Evolutionary conservation across 2,797 vertebrate species (phyloP).

Genomic region (Ammospiza maritima): DNA sequence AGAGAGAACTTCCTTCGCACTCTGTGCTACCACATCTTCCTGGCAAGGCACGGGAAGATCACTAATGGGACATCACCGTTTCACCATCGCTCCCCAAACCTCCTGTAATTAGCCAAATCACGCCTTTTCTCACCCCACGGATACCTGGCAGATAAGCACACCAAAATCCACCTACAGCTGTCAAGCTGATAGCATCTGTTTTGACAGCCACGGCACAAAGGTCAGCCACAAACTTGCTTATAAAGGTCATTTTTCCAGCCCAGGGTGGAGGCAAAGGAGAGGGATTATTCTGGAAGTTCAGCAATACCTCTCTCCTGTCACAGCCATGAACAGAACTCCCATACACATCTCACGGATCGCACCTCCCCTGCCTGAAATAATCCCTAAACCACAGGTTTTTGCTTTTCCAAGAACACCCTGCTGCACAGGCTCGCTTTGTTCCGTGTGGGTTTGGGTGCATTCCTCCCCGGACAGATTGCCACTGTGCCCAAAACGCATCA

Average conservation of each 20-base stretch:
- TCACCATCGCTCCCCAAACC: not conserved
- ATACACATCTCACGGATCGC: not conserved
- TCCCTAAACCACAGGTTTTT: constrained; percentile 22
- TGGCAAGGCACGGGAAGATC: not conserved
- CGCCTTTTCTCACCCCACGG: not conserved
- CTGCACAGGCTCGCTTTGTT: not conserved
- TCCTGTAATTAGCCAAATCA: not conserved
- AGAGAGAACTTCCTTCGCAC: not conserved
- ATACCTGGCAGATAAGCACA: not conserved
- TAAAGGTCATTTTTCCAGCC: constrained; percentile 22
- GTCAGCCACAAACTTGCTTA: not conserved
- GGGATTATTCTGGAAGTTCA: constrained; percentile 6
- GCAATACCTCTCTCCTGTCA: not conserved
- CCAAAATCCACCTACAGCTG: not conserved
- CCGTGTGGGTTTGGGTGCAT: not conserved
- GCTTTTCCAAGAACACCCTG: not conserved
- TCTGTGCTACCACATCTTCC: not conserved
- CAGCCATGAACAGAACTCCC: not conserved
- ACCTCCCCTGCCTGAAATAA: constrained; percentile 12
- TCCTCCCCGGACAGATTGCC: not conserved
- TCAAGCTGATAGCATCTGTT: not conserved
- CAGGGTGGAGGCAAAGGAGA: not conserved
- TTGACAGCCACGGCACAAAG: not conserved
- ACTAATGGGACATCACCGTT: not conserved
- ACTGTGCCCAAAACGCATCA: not conserved